Evolutionary conservation across 2,888 invertebrate genomes (phyloP).

Genomic region (Steinernema carpocapsae): DNA sequence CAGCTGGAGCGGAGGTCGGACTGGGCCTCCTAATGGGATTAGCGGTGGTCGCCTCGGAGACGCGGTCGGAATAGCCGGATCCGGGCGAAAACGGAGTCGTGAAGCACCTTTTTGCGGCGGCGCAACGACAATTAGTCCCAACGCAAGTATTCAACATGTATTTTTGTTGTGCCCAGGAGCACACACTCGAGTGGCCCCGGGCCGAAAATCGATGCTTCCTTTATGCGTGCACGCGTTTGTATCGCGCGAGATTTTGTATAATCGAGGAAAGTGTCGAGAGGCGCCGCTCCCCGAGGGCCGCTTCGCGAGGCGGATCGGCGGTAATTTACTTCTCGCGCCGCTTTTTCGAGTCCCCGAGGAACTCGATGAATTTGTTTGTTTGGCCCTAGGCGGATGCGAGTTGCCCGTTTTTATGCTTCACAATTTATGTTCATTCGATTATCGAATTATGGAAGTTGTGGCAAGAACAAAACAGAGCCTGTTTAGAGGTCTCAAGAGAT

Average conservation of each 20-base stretch:
- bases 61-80: neutral
- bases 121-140: conserved; percentile 7
- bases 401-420: neutral
- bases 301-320: neutral
- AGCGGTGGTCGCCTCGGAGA: conserved; percentile 21
- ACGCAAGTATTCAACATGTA: conserved; percentile 17
- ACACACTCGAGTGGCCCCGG: conserved; percentile 10
- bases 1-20: neutral
- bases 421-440: neutral
- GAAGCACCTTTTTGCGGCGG: neutral
- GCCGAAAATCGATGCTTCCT: conserved; percentile 24
- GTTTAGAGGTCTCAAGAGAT: neutral
- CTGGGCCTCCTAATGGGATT: conserved; percentile 5
- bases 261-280: conserved; percentile 22
- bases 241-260: conserved; percentile 27
- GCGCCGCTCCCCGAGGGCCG: conserved; percentile 21
- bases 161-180: neutral
- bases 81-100: neutral
- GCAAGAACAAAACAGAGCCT: neutral
- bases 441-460: neutral
- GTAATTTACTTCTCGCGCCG: conserved; percentile 20
- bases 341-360: conserved; percentile 1
- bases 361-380: too few species aligned
- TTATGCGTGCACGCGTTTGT: conserved; percentile 10
- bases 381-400: neutral